phyloP scores from a whole-genome alignment of 2,888 invertebrate genomes.

The Melikaiella ostensackeni region DNA sequence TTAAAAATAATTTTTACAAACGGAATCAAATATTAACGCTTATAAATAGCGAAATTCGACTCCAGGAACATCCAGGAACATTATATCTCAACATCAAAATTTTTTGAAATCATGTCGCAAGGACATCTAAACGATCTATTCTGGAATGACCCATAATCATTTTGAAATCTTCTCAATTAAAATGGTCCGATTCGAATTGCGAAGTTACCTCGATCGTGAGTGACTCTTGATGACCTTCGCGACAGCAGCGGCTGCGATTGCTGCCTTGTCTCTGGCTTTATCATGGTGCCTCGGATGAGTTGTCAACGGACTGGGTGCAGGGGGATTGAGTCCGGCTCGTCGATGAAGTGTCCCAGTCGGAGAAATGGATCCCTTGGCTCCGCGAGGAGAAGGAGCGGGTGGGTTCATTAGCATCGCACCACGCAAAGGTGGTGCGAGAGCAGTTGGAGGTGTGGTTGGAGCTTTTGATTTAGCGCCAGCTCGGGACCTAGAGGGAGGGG shows the following conservation, averaged over 20 bases:
- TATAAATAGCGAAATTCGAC: too few species aligned
- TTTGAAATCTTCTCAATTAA: too few species aligned
- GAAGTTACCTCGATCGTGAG: slow-evolving; percentile 71
- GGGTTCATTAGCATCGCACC: slow-evolving; percentile 86
- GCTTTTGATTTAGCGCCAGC: slow-evolving; percentile 72
- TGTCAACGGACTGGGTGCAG: slow-evolving; percentile 71
- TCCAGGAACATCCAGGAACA: too few species aligned
- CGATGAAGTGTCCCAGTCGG: slow-evolving; percentile 73
- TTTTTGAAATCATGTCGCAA: too few species aligned
- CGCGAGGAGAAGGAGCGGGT: slow-evolving; percentile 82
- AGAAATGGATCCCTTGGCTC: slow-evolving; percentile 76
- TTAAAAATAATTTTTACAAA: too few species aligned
- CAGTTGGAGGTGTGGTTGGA: slow-evolving; percentile 69
- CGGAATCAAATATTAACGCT: too few species aligned
- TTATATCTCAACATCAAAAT: too few species aligned
- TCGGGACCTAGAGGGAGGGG: slow-evolving; percentile 77
- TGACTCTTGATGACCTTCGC: slow-evolving; percentile 75
- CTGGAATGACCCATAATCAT: too few species aligned
- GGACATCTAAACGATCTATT: too few species aligned
- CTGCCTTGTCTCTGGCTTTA: slow-evolving; percentile 70
- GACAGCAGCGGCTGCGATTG: slow-evolving; percentile 72
- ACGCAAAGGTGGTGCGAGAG: slow-evolving; percentile 79
- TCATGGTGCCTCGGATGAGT: slow-evolving; percentile 71
- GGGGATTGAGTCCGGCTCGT: slow-evolving; percentile 74
- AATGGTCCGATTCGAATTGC: too few species aligned